Conservation (phyloP, 2,113 vertebrate species). For the Xenotilapia longispinis region DNA sequence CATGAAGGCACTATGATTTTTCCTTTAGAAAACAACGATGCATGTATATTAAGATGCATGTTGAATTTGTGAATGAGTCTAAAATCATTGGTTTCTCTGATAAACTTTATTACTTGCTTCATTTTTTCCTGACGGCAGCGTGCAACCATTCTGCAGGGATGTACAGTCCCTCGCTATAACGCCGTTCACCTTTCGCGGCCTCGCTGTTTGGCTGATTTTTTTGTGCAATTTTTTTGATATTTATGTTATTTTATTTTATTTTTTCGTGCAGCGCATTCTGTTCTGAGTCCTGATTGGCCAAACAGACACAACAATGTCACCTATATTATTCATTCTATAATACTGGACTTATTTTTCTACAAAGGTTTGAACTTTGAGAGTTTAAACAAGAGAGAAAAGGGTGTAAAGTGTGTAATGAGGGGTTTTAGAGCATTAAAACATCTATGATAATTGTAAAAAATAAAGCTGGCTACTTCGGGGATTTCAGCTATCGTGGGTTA, state of each 20-base stretch:
- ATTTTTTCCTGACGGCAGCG: background rate
- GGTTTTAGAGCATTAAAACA: rapidly evolving
- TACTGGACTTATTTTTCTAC: background rate
- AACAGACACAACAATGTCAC: background rate
- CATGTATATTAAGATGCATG: background rate
- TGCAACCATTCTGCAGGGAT: background rate
- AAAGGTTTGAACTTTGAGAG: background rate
- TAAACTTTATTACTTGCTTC: background rate
- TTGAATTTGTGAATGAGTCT: background rate
- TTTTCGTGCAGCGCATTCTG: rapidly evolving
- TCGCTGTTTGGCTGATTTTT: background rate
- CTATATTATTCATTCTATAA: rapidly evolving
- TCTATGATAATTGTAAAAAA: too few relatives aligned
- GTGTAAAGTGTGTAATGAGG: background rate
- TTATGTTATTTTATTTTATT: too few relatives aligned
- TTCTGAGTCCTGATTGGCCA: background rate
- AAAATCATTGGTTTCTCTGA: background rate
- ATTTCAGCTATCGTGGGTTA: too few relatives aligned
- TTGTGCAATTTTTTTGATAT: background rate
- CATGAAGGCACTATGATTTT: background rate
- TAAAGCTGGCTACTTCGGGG: too few relatives aligned
- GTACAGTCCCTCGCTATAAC: background rate
- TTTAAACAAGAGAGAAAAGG: background rate
- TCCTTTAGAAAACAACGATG: background rate
- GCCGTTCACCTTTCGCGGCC: background rate